These are phyloP conservation scores for Halictus rubicundus DNA, from an alignment of 1,140 invertebrate genomes.

Conservation along the genomic window DNA sequence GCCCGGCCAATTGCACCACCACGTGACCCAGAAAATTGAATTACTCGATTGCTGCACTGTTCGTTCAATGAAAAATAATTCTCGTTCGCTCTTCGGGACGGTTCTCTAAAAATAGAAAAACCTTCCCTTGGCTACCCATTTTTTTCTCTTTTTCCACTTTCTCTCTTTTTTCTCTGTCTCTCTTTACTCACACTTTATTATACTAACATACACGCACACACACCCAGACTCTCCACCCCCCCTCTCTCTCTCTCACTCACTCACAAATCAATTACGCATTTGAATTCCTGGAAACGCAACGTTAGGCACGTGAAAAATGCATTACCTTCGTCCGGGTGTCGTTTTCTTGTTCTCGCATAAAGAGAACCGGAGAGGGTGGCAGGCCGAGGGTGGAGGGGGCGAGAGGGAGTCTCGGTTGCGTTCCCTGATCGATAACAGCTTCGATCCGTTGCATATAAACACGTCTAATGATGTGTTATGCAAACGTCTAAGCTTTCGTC, in stretches of 20 bases:
- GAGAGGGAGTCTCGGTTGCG: background rate
- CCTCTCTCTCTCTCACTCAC: background rate
- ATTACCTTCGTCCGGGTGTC: slow-evolving; percentile 18
- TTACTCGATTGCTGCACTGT: background rate
- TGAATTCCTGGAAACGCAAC: background rate
- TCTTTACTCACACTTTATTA: too few species aligned
- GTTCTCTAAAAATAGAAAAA: background rate
- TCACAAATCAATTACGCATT: slow-evolving; percentile 10
- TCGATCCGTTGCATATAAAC: slow-evolving; percentile 63
- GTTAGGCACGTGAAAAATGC: slow-evolving; percentile 26
- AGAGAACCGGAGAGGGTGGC: background rate
- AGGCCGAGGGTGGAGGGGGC: background rate
- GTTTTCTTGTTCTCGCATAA: slow-evolving; percentile 8
- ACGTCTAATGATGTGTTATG: slow-evolving; percentile 55
- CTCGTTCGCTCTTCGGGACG: background rate
- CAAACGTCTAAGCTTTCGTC: slow-evolving; percentile 35
- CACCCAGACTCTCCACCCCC: background rate
- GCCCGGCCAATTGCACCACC: background rate
- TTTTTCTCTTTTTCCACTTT: background rate
- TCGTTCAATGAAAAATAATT: background rate
- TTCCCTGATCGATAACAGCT: slow-evolving; percentile 53
- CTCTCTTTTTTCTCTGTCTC: background rate
- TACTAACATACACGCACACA: too few species aligned
- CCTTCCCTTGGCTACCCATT: background rate
- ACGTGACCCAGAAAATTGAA: slow-evolving; percentile 20